Evolutionary conservation across 2,113 vertebrate species (phyloP), one percentile per base, ranked within the genome.

Genomic region (Fulmarus glacialis): DNA sequence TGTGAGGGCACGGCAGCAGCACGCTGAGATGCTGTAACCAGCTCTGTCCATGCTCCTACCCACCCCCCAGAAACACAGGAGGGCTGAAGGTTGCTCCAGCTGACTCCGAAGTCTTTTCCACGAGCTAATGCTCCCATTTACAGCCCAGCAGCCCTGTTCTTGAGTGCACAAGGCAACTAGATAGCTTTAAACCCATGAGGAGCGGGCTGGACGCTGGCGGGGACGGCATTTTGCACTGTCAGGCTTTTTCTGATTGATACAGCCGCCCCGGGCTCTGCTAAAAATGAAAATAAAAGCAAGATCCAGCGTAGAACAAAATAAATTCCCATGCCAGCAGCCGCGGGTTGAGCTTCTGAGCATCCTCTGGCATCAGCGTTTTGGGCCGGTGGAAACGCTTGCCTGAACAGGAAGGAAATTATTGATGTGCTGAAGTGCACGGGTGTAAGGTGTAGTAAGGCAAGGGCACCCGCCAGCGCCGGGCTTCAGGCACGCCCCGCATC

Each of bases 201-300:
- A 85, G 74, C 7, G 3, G 66, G 23, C 66, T 60, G 56, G 50
- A 55, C 0, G 1, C 56, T 17, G 52, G 38, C 8, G 1, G 9
- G 43, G 62, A 52, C 0, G 2, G 22, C 15, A 7, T 77, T 86
- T 56, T 89, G 84, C 78, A 45, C 48, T 18, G 43, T 94, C 73
- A 79, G 84, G 60, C 47, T 78, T 95, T 95, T 94, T 68, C 38
- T 74, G 84, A 84, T 89, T 93, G 88, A 94, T 90, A 50, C 18
- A 68, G 79, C 73, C 4, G 4, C 38, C 52, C 26, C 6, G 5
- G 38, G 6, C 58, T 83, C 79, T 40, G 32, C 79, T 86, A 40
- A 82, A 78, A 93, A 86, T 72, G 34, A 82, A 75, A 95, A 88
- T 56, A 88, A 85, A 95, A 82, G 78, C 70, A 89, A 84, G 42